Base-by-base conservation (phyloP, 1,140 invertebrate species). In the Anadara kagoshimensis region DNA sequence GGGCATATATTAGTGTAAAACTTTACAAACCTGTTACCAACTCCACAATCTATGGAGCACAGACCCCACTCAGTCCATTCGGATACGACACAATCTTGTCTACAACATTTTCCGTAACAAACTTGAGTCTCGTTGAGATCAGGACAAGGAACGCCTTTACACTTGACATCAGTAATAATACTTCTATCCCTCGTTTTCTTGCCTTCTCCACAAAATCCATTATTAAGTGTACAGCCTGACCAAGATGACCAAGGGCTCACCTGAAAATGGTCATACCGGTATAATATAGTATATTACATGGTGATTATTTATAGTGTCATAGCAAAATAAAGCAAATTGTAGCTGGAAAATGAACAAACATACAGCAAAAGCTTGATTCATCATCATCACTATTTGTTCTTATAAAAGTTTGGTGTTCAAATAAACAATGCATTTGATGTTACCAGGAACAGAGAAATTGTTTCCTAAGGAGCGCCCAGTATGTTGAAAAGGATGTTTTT, bases 41-140 rank as follows among this genome's bases (percentile, higher is more conserved):
- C 62, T 4, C 83, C 83, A 77, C 83, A 84, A 5, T 54, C 45
- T 5, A 79, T 75, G 1, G 79, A 81, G 58, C 83, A 84, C 14
- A 44, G 58, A 16, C 75, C 64, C 76, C 80, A 84, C 14, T 70
- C 58, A 14, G 72, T 68, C 83, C 83, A 84, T 10, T 67, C 49
- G 8, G 75, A 53, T 0, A 84, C 69, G 14, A 56, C n/a, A 66
- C 83, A 84, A 58, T 84, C 79, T n/a, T 75, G 63, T 53, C 53
- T 44, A 74, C 83, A 84, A 47, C 83, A 84, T 4, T 68, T 65
- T 12, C 83, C 83, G 41, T 67, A 67, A 57, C 83, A 84, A 8
- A 58, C 51, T 8, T 47, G 29, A 8, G 57, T 73, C 45, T 83
- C 76, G 8, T 20, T 56, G 8, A 80, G 47, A 51, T 63, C 43